Percentiles rank a stretch among this genome's conserved stretches.
phyloP scores from a whole-genome alignment of 2,113 vertebrate genomes.

The Chunga burmeisteri region DNA sequence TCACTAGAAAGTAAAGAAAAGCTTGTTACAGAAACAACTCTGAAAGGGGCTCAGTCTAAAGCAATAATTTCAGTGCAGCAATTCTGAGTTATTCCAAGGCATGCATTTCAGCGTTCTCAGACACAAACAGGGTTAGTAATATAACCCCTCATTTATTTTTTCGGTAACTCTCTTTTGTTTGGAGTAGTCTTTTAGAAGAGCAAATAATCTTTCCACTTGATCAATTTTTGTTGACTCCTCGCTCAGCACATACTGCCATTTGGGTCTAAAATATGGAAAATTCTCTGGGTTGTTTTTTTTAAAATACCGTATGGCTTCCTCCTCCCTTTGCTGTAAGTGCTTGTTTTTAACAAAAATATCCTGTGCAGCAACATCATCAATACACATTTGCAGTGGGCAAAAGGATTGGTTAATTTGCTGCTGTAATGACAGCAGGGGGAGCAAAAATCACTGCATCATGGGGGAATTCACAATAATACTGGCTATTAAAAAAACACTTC shows the following conservation, averaged over 20 bases:
- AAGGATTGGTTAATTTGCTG: conserved; percentile 19
- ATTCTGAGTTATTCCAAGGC: neutral
- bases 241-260: neutral
- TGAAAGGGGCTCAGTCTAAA: neutral
- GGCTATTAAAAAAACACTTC: neutral
- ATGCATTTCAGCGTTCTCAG: neutral
- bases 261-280: neutral
- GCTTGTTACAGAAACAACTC: neutral
- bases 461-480: neutral
- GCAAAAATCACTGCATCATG: conserved; percentile 52
- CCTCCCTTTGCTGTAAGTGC: neutral
- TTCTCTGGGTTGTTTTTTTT: neutral
- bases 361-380: neutral
- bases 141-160: neutral
- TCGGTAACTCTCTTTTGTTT: neutral
- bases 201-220: neutral
- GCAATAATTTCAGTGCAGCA: neutral
- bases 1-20: neutral
- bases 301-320: neutral
- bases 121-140: neutral
- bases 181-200: neutral
- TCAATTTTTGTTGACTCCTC: neutral
- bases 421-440: conserved; percentile 59
- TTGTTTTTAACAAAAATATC: neutral
- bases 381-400: neutral